These are phyloP conservation scores for Montipora capricornis DNA, from an alignment of 64 coral and sea anemone species.

Conservation along the genomic window DNA sequence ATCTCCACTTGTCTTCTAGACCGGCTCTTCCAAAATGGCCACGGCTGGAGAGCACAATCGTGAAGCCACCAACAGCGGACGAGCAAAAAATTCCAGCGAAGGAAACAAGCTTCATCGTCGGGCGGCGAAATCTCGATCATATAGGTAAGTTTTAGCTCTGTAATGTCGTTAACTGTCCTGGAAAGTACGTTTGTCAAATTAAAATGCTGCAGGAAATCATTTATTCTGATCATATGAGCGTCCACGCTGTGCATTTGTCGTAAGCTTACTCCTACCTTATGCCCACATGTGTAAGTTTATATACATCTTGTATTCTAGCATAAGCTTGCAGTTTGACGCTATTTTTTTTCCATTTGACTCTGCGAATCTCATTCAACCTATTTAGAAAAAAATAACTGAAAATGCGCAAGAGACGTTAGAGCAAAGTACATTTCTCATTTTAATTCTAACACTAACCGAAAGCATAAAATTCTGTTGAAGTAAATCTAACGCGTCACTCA, in stretches of 20 bases:
- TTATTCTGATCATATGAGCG: slow-evolving; percentile 10
- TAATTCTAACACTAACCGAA: no score
- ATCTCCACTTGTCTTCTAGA: neutral
- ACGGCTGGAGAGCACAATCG: neutral
- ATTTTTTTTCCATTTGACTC: neutral
- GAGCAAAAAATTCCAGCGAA: neutral
- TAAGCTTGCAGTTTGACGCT: no score
- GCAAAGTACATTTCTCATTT: no score
- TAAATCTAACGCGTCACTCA: no score
- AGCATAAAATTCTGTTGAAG: no score
- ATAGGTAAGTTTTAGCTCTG: slow-evolving; percentile 56
- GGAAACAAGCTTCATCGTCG: slow-evolving; percentile 27
- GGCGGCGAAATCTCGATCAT: slow-evolving; percentile 70
- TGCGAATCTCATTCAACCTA: neutral
- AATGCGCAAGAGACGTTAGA: no score
- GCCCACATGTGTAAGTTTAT: no score
- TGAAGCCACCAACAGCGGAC: neutral
- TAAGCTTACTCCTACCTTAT: neutral
- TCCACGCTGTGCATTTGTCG: slow-evolving; percentile 5
- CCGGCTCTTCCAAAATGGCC: slow-evolving; percentile 24
- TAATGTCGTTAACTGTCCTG: neutral
- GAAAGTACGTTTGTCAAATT: slow-evolving; percentile 17
- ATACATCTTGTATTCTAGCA: no score
- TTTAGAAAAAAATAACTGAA: no score
- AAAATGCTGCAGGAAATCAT: slow-evolving; percentile 36